phyloP scores from a whole-genome alignment of 2,113 vertebrate species.

The Pituophis catenifer region DNA sequence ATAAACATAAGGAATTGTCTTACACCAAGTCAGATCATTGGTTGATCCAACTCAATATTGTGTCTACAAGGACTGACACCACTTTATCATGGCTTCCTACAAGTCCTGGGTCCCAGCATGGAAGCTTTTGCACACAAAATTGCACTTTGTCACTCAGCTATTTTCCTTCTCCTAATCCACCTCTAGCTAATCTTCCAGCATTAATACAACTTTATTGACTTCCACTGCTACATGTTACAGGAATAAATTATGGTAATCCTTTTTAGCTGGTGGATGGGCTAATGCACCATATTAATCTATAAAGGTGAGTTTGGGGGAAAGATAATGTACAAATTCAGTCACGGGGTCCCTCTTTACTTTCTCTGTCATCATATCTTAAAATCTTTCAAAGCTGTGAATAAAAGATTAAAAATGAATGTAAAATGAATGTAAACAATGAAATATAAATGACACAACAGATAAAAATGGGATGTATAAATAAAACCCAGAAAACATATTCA shows the following conservation, averaged over 20 bases:
- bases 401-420: too few species aligned
- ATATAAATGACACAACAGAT: neutral
- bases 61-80: neutral
- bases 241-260: neutral
- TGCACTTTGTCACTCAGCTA: neutral
- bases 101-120: neutral
- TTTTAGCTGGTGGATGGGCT: neutral
- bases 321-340: neutral
- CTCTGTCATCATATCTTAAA: neutral
- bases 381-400: neutral
- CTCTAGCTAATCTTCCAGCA: neutral
- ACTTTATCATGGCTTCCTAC: neutral
- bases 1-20: neutral
- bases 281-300: neutral
- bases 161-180: neutral
- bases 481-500: neutral
- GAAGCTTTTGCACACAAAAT: neutral
- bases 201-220: neutral
- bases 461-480: neutral
- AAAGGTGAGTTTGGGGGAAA: neutral
- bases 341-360: neutral
- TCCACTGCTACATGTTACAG: neutral
- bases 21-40: neutral
- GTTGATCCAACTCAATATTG: neutral
- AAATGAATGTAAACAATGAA: neutral